Conservation (phyloP, 2,888 invertebrate species). For the Caprella mutica region DNA sequence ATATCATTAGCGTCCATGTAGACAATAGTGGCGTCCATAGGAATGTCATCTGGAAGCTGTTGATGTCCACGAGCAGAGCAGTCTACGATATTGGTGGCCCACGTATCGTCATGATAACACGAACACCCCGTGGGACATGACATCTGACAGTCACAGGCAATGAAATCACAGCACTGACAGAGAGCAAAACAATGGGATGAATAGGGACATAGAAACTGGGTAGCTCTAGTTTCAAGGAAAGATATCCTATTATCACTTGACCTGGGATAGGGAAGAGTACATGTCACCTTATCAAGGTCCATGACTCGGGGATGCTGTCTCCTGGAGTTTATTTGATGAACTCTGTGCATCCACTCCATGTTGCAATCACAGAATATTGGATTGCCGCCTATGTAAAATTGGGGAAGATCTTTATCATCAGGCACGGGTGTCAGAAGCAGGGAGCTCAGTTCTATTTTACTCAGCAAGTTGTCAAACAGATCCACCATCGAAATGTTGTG, state of each 20-base stretch:
- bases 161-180: constrained; percentile 92
- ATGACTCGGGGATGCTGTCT: constrained; percentile 77
- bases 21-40: constrained; percentile 91
- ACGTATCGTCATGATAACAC: constrained; percentile 86
- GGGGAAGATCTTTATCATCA: constrained; percentile 45
- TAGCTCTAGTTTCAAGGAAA: constrained; percentile 59
- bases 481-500: constrained; percentile 78
- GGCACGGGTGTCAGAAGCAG: constrained; percentile 68
- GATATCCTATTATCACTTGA: constrained; percentile 38
- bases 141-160: constrained; percentile 95
- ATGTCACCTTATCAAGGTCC: constrained; percentile 78
- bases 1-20: constrained; percentile 87
- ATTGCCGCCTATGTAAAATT: constrained; percentile 35
- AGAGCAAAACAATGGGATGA: constrained; percentile 85
- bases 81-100: constrained; percentile 85
- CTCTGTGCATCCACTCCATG: constrained; percentile 54
- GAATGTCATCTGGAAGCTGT: constrained; percentile 69
- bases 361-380: constrained; percentile 33
- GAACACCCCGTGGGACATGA: constrained; percentile 87
- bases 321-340: constrained; percentile 69
- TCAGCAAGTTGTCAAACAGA: constrained; percentile 82
- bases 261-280: constrained; percentile 69
- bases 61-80: constrained; percentile 71
- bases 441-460: constrained; percentile 78
- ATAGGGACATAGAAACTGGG: constrained; percentile 83